Evolutionary conservation across 2,113 vertebrate species (phyloP), one percentile per base, ranked within the genome.

Genomic region (Platichthys flesus): DNA sequence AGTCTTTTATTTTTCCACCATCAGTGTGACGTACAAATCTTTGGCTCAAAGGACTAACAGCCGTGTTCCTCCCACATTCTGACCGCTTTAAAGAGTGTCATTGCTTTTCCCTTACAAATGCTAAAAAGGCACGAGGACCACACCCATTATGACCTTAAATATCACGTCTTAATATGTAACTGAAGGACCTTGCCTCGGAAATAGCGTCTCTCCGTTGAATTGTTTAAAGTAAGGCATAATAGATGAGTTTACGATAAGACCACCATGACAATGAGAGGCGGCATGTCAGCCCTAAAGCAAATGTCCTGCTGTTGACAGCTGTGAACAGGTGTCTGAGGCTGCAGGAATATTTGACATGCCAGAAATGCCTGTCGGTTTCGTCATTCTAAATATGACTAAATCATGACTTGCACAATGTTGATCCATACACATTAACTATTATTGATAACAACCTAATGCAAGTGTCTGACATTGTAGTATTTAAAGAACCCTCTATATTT

Each of bases 301-400:
- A 90, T 91, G 84, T 76, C 72, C 64, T 83, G 72, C 84, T 90
- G 92, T 75, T 91, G 91, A 92, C 89, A 92, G 92, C 84, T 61
- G n/a, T 60, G 88, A 91, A 72, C 92, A 93, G 92, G 91, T 93
- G 91, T 82, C 74, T 80, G 58, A 79, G 54, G 64, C 86, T 55
- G 73, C 81, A 85, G 79, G 82, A 90, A 85, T 64, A 86, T 83
- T 78, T 80, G 75, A 88, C 86, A 82, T 87, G 89, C 78, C 84
- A 87, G 84, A 81, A 82, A 92, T 92, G 79, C 76, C 81, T 55
- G 26, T 55, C 23, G 58, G 72, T 87, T 81, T 87, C 82, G 76
- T 91, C 87, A 90, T 88, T 64, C 31, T 79, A 66, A 73, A 70
- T 52, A 80, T 81, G 80, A 77, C 64, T 13, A 67, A 71, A 85